A percentile compares a stretch with the other conserved stretches of the same genome.
These are phyloP conservation scores for Mantis religiosa DNA, from an alignment of 2,888 invertebrate species.

Conservation along the genomic window DNA sequence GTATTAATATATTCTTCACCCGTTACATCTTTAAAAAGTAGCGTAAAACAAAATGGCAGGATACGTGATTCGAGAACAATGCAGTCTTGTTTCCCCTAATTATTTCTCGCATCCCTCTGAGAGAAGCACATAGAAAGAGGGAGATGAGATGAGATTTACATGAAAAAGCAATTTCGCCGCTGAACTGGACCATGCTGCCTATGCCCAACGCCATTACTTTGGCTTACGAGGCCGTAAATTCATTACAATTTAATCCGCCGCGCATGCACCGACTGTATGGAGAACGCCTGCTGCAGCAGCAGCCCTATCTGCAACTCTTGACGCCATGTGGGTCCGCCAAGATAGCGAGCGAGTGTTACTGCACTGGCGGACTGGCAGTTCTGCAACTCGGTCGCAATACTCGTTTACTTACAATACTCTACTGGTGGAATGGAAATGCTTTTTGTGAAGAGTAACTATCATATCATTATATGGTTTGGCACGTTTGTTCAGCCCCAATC, in stretches of 20 bases:
- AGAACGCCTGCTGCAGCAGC: background rate
- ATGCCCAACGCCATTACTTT: constrained; percentile 23
- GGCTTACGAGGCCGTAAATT: constrained; percentile 30
- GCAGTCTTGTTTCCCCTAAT: background rate
- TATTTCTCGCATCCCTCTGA: background rate
- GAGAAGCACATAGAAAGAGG: background rate
- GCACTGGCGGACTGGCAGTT: background rate
- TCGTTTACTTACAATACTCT: no score
- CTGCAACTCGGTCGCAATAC: no score
- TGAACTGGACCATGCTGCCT: background rate
- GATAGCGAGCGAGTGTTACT: background rate
- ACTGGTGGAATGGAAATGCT: no score
- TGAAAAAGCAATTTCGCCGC: constrained; percentile 31
- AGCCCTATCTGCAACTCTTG: background rate
- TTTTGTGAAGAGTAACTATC: no score
- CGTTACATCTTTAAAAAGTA: background rate
- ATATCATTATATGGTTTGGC: no score
- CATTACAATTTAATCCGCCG: constrained; percentile 29
- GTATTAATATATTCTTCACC: background rate
- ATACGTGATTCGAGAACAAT: background rate
- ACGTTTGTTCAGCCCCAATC: no score
- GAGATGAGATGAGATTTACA: constrained; percentile 21
- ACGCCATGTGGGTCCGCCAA: background rate
- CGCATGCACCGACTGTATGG: background rate
- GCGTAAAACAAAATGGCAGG: background rate